Evolutionary conservation across 2,797 vertebrate genomes (phyloP), one percentile per base, ranked within the genome.

Genomic region (Squalus acanthias): DNA sequence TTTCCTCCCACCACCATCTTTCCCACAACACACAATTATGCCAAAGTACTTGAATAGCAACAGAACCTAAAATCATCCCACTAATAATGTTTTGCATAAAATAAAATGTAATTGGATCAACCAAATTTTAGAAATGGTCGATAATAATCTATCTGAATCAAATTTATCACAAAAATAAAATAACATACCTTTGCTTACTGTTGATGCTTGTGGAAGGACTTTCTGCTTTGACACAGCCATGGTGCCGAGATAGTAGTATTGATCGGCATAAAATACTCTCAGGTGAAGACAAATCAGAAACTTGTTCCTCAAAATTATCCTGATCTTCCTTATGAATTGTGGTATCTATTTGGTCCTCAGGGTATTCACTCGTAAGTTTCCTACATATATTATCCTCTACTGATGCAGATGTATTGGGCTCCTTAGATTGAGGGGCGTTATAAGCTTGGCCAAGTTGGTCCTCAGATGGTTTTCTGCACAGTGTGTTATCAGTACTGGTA

Each of bases 101-200:
- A 20, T 85, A 20, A 93, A 93, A 69, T 24, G 24, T 69, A 67
- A 39, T n/a, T 13, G 91, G 65, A 24, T 10, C 15, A 24, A 93
- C 15, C 65, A 46, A 46, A 93, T 46, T 24, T 93, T 69, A 95
- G 26, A 72, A 95, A 15, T 53, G 50, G 15, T 60, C 17, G 7
- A 74, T 29, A 8, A 70, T 50, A 33, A 46, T 63, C 26, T 29
- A 74, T 29, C 53, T 95, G 26, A 70, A 74, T 74, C 22, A 74
- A 74, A 53, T 13, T 15, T 74, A 74, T 74, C 96, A 97, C 89
- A 0, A 96, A 89, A 46, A 94, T 29, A 96, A 96, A 96, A 10
- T 33, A 95, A 7, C 97, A 97, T 98, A 99, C 99, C 99, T 99
- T 97, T 98, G 98, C 97, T 98, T 98, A 96, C 98, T 98, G 96